A percentile compares a stretch with the other conserved stretches of the same genome.
phyloP scores from a whole-genome alignment of 2,113 vertebrate genomes.

The Leptodactylus fuscus region DNA sequence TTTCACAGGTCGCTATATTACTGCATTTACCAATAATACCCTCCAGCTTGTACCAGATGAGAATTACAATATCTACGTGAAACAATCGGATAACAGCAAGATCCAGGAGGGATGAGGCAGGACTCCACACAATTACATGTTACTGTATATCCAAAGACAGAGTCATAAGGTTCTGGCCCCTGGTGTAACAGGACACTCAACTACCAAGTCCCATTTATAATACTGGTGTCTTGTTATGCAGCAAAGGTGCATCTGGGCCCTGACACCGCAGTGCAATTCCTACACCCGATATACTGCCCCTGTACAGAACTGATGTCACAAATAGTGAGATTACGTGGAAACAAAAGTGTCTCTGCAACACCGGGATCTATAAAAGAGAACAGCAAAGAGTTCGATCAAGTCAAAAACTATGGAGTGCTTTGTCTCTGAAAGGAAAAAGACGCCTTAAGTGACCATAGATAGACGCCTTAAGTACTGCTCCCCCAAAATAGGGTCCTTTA shows the following conservation, averaged over 20 bases:
- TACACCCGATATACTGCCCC: not conserved
- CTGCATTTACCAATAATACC: conserved; percentile 80
- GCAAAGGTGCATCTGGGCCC: not conserved
- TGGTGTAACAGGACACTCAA: not conserved
- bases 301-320: not conserved
- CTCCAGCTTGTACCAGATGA: conserved; percentile 80
- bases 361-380: not conserved
- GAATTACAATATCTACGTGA: conserved; percentile 80
- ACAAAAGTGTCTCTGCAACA: not conserved
- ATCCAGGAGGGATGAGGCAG: not conserved
- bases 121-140: not conserved
- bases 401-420: not conserved
- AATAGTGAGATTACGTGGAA: not conserved
- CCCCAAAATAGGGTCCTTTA: not conserved
- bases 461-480: not conserved
- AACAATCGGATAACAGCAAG: conserved; percentile 70
- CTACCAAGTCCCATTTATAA: not conserved
- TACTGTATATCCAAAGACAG: not conserved
- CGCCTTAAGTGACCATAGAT: no score
- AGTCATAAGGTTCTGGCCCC: not conserved
- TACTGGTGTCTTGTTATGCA: no score
- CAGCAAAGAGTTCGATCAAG: not conserved
- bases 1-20: conserved; percentile 81
- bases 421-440: no score
- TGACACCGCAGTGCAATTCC: not conserved